phyloP scores from a whole-genome alignment of 2,797 vertebrate species.

The Enteromius treurensis region DNA sequence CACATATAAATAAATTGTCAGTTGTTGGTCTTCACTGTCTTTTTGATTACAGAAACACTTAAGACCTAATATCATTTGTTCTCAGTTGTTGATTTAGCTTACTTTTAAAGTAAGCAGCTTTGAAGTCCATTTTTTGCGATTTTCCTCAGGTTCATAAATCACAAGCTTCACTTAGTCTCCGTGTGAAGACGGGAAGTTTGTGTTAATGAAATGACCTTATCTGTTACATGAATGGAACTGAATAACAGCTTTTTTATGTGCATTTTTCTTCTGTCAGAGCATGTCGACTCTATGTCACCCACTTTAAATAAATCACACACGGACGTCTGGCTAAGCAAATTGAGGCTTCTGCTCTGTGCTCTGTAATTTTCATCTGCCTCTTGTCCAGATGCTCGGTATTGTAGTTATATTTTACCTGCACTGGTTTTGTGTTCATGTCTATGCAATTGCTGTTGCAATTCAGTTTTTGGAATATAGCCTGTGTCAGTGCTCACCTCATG shows the following conservation, averaged over 20 bases:
- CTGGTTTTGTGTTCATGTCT: slow-evolving; percentile 32
- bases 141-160: slow-evolving; percentile 32
- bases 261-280: slow-evolving; percentile 23
- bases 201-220: neutral
- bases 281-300: neutral
- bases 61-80: slow-evolving; percentile 7
- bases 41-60: neutral
- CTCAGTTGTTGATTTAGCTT: slow-evolving; percentile 15
- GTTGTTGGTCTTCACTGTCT: neutral
- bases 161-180: neutral
- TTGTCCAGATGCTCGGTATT: slow-evolving; percentile 6
- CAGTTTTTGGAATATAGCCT: slow-evolving; percentile 19
- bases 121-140: slow-evolving; percentile 10
- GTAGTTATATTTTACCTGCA: slow-evolving; percentile 2
- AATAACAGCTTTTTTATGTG: neutral
- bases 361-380: slow-evolving; percentile 14
- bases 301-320: slow-evolving; percentile 8
- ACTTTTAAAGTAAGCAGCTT: neutral
- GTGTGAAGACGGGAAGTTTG: neutral
- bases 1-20: neutral
- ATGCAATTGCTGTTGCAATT: slow-evolving; percentile 29
- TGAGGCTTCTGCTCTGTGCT: slow-evolving; percentile 31
- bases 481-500: slow-evolving; percentile 29
- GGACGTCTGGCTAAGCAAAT: neutral
- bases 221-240: neutral